A percentile compares a stretch with the other conserved stretches of the same genome.
Evolutionary conservation across 2,888 invertebrate genomes (phyloP).

Genomic region (Limnephilus rhombicus): DNA sequence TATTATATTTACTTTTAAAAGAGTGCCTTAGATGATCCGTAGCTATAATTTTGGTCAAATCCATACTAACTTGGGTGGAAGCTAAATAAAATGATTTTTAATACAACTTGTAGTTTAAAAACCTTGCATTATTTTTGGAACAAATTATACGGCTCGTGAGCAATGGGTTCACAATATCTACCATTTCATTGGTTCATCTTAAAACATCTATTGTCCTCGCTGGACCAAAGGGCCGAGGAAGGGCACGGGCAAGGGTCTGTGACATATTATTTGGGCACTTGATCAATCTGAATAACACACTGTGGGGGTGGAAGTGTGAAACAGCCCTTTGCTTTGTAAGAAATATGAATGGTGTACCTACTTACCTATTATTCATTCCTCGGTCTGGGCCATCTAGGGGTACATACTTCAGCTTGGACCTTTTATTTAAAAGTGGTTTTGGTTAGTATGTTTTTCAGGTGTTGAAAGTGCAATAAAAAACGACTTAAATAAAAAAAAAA

Average conservation of each 20-base stretch:
- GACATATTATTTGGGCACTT: slow-evolving; percentile 63
- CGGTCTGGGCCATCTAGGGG: neutral
- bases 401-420: neutral
- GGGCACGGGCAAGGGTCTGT: slow-evolving; percentile 48
- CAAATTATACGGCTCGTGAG: neutral
- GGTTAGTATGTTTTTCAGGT: neutral
- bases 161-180: slow-evolving; percentile 47
- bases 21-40: no score
- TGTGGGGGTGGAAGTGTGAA: slow-evolving; percentile 41
- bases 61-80: no score
- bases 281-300: slow-evolving; percentile 51
- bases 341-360: neutral
- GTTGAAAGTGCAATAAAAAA: neutral
- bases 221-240: slow-evolving; percentile 16
- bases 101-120: neutral
- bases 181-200: slow-evolving; percentile 49
- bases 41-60: no score
- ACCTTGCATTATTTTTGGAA: neutral
- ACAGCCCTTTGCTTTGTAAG: slow-evolving; percentile 34
- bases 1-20: no score
- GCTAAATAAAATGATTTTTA: neutral
- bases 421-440: neutral
- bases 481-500: no score
- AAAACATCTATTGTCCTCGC: slow-evolving; percentile 56
- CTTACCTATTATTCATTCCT: neutral